A percentile compares a stretch with the other conserved stretches of the same genome.
Evolutionary conservation across 30 jellyfish, hydroid and myxozoan species (phyloP).

Genomic region (Cassiopea andromeda): DNA sequence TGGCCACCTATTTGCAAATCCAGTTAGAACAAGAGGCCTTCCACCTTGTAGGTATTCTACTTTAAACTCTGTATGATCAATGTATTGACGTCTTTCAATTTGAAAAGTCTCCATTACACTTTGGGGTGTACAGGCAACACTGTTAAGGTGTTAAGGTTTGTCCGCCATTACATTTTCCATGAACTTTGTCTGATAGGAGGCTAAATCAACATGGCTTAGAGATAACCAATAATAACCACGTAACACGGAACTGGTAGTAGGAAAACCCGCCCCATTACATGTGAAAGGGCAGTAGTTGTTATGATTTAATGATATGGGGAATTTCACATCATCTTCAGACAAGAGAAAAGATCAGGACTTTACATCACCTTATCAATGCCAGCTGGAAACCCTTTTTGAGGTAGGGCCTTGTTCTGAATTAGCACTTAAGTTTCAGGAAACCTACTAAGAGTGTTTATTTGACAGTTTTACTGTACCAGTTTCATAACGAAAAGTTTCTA

Average conservation of each 20-base stretch:
- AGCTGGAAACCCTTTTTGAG: conserved; percentile 57
- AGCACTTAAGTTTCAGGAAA: too few species aligned
- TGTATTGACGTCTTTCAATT: conserved; percentile 16
- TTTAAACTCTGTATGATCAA: conserved; percentile 49
- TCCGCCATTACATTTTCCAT: background rate
- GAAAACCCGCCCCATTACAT: background rate
- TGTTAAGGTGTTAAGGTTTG: background rate
- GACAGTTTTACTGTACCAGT: too few species aligned
- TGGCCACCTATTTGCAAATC: conserved; percentile 87
- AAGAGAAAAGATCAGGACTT: background rate
- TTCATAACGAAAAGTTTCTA: too few species aligned
- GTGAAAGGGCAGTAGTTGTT: background rate
- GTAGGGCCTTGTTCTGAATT: background rate
- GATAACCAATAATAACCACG: background rate
- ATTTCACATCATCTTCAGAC: conserved; percentile 6
- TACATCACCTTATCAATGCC: conserved; percentile 49
- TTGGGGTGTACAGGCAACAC: background rate
- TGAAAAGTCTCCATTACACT: background rate
- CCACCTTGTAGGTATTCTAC: conserved; percentile 66
- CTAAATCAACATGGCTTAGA: too few species aligned
- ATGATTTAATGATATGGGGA: conserved; percentile 29
- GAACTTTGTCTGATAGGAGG: background rate
- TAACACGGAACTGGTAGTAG: background rate
- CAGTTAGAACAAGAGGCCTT: conserved; percentile 78
- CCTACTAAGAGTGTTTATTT: too few species aligned